These are phyloP conservation scores for Dusona sp. DNA, from an alignment of 2,888 invertebrate species.

Conservation along the genomic window DNA sequence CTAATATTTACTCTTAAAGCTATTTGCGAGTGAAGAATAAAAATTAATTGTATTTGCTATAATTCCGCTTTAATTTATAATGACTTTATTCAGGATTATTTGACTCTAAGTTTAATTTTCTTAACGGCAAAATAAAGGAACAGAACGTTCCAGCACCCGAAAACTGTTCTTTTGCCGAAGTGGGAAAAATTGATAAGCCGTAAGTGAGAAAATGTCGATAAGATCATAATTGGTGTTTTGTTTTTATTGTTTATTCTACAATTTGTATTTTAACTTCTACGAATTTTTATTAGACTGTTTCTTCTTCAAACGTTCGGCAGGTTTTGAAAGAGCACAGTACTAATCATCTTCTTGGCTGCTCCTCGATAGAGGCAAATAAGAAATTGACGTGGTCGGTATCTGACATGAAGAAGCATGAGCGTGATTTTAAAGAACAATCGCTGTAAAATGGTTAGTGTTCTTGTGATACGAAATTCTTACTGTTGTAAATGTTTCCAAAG, in stretches of 20 bases:
- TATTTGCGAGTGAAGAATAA: no score
- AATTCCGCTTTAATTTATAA: no score
- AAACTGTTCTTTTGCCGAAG: no score
- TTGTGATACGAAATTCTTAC: conserved; percentile 39
- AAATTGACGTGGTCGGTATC: conserved; percentile 71
- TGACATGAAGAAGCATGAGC: conserved; percentile 32
- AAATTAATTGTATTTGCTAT: no score
- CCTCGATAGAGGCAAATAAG: conserved; percentile 71
- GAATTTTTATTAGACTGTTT: background rate
- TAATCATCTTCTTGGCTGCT: conserved; percentile 31
- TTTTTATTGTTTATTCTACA: background rate
- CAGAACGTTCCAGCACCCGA: no score
- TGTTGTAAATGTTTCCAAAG: conserved; percentile 70
- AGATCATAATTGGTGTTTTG: background rate
- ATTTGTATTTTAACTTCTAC: background rate
- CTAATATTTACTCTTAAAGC: no score
- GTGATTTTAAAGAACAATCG: background rate
- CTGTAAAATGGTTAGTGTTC: background rate
- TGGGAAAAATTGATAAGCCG: no score
- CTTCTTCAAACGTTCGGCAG: no score
- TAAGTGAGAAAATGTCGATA: background rate
- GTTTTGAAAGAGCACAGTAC: background rate
- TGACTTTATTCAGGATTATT: no score
- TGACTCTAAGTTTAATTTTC: no score
- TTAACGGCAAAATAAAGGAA: no score